phyloP scores from a whole-genome alignment of 1,140 invertebrate species.

The Bombus cullumanus region DNA sequence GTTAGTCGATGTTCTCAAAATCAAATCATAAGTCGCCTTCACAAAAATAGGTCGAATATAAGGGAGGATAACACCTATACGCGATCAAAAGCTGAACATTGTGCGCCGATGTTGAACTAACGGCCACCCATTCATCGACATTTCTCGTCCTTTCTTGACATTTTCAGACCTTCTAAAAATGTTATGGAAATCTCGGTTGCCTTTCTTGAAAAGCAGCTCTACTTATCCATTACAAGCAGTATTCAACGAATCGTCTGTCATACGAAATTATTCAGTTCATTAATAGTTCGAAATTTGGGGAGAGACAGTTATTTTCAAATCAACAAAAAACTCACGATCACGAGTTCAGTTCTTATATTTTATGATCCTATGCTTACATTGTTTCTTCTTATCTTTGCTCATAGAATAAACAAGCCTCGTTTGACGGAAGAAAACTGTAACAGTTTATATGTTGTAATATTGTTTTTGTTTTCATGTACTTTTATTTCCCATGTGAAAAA shows the following conservation, averaged over 20 bases:
- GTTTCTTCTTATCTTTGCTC: no score
- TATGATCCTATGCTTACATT: no score
- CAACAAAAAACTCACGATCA: no score
- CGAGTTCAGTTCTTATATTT: no score
- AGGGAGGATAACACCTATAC: slow-evolving; percentile 6
- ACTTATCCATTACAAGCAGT: no score
- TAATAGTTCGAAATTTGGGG: no score
- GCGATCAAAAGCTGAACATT: slow-evolving; percentile 11
- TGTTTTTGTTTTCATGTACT: neutral
- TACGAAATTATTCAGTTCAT: no score
- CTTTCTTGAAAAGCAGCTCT: neutral
- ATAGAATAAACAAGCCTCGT: neutral
- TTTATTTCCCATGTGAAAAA: neutral
- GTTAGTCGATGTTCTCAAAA: slow-evolving; percentile 34
- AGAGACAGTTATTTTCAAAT: no score
- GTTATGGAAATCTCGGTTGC: slow-evolving; percentile 24
- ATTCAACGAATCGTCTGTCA: no score
- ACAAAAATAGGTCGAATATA: slow-evolving; percentile 41
- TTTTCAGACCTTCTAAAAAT: slow-evolving; percentile 37
- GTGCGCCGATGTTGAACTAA: slow-evolving; percentile 20
- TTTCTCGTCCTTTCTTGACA: slow-evolving; percentile 53
- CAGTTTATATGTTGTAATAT: neutral
- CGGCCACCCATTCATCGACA: slow-evolving; percentile 4
- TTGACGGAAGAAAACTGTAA: neutral
- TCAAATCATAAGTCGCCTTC: neutral